A percentile compares a stretch with the other conserved stretches of the same genome.
Evolutionary conservation across 2,888 invertebrate genomes (phyloP).

Genomic region (Geotrupes spiniger): DNA sequence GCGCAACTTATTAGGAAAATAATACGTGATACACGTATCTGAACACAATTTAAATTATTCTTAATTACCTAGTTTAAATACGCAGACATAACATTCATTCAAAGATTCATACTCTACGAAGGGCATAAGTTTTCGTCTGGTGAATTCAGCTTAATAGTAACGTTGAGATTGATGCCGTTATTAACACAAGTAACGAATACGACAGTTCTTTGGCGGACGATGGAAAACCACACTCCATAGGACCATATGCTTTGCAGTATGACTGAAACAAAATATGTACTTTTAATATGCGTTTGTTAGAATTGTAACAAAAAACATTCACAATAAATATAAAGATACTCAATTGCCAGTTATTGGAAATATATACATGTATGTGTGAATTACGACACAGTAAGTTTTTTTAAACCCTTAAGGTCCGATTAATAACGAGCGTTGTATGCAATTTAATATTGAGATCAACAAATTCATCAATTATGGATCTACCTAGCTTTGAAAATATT

Average conservation of each 20-base stretch:
- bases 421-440: too few relatives aligned
- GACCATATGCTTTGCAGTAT: constrained; percentile 41
- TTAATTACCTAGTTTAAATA: background rate
- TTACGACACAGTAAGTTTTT: too few relatives aligned
- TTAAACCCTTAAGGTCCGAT: too few relatives aligned
- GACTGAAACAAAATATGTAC: constrained; percentile 34
- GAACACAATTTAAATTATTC: constrained; percentile 5
- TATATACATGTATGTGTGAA: too few relatives aligned
- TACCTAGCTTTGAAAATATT: too few relatives aligned
- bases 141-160: constrained; percentile 1
- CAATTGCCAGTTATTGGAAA: too few relatives aligned
- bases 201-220: constrained; percentile 7
- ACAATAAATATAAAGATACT: too few relatives aligned
- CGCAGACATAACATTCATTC: background rate
- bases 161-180: background rate
- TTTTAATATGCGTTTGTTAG: background rate
- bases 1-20: too few relatives aligned
- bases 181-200: background rate
- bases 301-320: too few relatives aligned
- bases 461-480: too few relatives aligned
- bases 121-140: too few relatives aligned
- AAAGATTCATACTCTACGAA: constrained; percentile 1
- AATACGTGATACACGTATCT: background rate
- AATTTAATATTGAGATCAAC: too few relatives aligned
- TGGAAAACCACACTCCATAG: constrained; percentile 37